Base-by-base conservation (phyloP, 2,888 invertebrate species). In the Callosobruchus maculatus region DNA sequence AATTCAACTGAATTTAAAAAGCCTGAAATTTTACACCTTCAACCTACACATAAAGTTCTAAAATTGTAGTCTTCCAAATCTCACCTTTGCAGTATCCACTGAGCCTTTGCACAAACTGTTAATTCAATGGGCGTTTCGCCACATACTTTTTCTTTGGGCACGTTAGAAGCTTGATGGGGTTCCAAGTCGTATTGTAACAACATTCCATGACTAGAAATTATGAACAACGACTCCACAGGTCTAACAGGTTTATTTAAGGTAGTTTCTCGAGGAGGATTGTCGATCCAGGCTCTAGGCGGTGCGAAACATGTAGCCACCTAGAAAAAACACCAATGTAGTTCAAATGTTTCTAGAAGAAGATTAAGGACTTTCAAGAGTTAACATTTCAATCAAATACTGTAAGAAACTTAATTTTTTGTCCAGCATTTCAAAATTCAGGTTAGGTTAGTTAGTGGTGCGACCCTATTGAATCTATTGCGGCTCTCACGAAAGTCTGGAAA, bases 111-210 rank as follows among this genome's bases (percentile, higher is more conserved):
- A 21, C 78, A 78, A 75, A 96, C 95, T 71, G 93, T 92, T 82
- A 98, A 86, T 85, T 97, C 97, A 78, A 97, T 94, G 20, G 93
- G 91, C 0, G 95, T 93, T 83, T 96, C 96, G 87, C 96, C 95
- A 85, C 94, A 94, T 74, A 94, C 90, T 87, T 94, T 94, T 87
- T 96, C 95, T 86, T 94, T 95, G 74, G 94, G 93, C 80, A 94
- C 88, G 82, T 90, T 89, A 73, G 91, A 86, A 75, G 90, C 88
- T 80, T 91, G 91, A 81, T 91, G 91, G 0, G 95, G 96, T 81
- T 97, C 95, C 83, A 98, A 89, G 84, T 95, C 92, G 82, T 98
- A 95, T 85, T 98, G 97, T 76, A 96, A 91, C 79, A 98, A 90
- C 73, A 92, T 92, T 26, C 97, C 98, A 83, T 94, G 93, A 82